Conservation (phyloP, 2,888 invertebrate genomes). For the Dryomyza anilis region DNA sequence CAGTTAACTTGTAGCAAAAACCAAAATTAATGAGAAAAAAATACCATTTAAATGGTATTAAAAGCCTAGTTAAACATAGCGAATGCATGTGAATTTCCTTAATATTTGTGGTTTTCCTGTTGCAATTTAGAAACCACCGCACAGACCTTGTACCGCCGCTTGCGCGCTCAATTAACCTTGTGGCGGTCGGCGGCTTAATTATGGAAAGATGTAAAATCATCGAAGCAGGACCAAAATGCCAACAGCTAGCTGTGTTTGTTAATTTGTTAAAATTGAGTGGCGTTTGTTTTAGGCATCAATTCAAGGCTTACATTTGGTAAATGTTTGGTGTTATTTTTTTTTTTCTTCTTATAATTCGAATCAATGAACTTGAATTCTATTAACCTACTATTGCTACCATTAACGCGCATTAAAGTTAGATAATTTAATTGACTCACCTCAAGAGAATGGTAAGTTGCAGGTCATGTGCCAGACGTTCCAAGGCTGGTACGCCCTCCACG, state of each 20-base stretch:
- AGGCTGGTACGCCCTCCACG: conserved; percentile 85
- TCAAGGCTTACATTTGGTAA: too few species aligned
- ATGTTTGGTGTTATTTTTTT: too few species aligned
- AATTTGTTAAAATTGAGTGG: too few species aligned
- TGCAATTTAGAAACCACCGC: neutral
- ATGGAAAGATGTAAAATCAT: conserved; percentile 25
- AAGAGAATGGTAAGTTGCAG: conserved; percentile 90
- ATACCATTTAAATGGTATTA: too few species aligned
- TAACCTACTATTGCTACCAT: neutral
- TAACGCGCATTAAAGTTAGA: neutral
- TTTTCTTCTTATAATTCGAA: too few species aligned
- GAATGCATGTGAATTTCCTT: conserved; percentile 44
- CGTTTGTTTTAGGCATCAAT: too few species aligned
- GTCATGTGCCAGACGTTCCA: conserved; percentile 88
- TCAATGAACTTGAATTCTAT: conserved; percentile 9
- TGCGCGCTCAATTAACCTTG: conserved; percentile 24
- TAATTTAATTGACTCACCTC: conserved; percentile 68
- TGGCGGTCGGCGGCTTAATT: neutral
- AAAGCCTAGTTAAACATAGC: neutral
- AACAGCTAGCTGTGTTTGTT: too few species aligned
- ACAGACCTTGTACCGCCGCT: conserved; percentile 14
- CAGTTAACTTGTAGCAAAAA: too few species aligned
- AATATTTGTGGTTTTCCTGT: conserved; percentile 41
- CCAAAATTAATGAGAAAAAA: too few species aligned
- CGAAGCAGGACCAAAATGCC: conserved; percentile 34